phyloP scores from a whole-genome alignment of 2,797 vertebrate species.

The Podarcis lilfordi region DNA sequence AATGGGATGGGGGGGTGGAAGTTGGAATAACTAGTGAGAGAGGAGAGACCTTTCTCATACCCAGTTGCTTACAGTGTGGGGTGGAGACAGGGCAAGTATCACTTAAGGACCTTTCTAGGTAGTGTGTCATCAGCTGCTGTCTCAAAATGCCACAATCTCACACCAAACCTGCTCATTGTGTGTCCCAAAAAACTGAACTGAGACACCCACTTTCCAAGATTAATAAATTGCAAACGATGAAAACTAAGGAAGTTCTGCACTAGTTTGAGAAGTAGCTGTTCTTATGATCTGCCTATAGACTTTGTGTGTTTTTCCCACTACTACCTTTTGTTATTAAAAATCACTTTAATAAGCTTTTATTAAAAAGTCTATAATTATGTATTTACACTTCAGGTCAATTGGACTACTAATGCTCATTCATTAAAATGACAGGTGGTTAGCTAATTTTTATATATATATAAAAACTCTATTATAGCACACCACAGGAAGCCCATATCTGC shows the following conservation, averaged over 20 bases:
- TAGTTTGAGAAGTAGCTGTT: not conserved
- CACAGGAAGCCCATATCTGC: conserved; percentile 27
- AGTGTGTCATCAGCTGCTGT: not conserved
- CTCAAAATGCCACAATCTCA: not conserved
- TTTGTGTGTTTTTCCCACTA: not conserved
- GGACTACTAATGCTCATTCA: conserved; percentile 23
- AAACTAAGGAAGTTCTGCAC: not conserved
- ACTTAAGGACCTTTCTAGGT: not conserved
- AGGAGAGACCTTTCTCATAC: not conserved
- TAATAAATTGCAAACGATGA: too few species aligned
- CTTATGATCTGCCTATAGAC: not conserved
- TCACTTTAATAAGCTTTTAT: conserved; percentile 30
- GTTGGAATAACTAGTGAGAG: not conserved
- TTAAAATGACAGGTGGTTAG: conserved; percentile 29
- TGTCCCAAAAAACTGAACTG: not conserved
- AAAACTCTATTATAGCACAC: conserved; percentile 1
- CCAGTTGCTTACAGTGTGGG: too few species aligned
- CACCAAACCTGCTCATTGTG: not conserved
- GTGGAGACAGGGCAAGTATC: not conserved
- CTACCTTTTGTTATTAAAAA: conserved; percentile 3
- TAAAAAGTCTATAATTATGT: conserved; percentile 21
- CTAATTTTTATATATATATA: conserved; percentile 16
- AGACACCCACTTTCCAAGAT: not conserved
- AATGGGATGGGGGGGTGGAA: not conserved
- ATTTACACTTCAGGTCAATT: conserved; percentile 31